phyloP scores from a whole-genome alignment of 1,140 invertebrate genomes.

The Choristoneura fumiferana region DNA sequence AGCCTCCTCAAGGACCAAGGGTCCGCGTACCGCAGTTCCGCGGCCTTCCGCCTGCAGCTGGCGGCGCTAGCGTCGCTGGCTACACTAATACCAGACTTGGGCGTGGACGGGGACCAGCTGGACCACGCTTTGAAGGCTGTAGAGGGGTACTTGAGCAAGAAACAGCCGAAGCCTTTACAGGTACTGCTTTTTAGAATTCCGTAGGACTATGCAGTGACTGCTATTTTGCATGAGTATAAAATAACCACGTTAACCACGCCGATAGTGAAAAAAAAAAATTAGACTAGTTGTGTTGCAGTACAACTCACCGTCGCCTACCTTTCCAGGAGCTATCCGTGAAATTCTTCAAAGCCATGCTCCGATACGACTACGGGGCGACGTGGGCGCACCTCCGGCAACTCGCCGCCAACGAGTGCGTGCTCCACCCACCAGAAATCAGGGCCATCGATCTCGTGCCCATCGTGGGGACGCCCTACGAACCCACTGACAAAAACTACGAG shows the following conservation, averaged over 20 bases:
- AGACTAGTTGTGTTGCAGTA: too few species aligned
- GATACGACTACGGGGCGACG: constrained; percentile 50
- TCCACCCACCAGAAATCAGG: constrained; percentile 28
- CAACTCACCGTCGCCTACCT: too few species aligned
- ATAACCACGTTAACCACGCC: too few species aligned
- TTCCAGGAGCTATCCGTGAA: constrained; percentile 53
- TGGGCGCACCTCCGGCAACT: constrained; percentile 57
- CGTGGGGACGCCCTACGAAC: constrained; percentile 41
- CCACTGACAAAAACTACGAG: constrained; percentile 35
- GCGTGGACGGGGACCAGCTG: constrained; percentile 74
- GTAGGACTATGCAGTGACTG: neutral
- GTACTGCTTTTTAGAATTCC: constrained; percentile 45
- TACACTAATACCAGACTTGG: constrained; percentile 73
- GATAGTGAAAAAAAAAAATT: too few species aligned
- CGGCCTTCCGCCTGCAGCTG: constrained; percentile 81
- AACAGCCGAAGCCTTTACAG: constrained; percentile 81
- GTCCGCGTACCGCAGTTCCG: constrained; percentile 80
- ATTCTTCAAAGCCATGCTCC: constrained; percentile 54
- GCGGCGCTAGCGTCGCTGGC: constrained; percentile 77
- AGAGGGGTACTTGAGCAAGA: constrained; percentile 78
- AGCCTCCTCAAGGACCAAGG: constrained; percentile 80
- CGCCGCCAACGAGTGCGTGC: constrained; percentile 36
- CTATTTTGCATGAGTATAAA: too few species aligned
- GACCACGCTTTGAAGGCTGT: constrained; percentile 69
- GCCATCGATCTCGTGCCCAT: constrained; percentile 29